Evolutionary conservation across 2,113 vertebrate species (phyloP).

Genomic region (Todiramphus saurophagus): DNA sequence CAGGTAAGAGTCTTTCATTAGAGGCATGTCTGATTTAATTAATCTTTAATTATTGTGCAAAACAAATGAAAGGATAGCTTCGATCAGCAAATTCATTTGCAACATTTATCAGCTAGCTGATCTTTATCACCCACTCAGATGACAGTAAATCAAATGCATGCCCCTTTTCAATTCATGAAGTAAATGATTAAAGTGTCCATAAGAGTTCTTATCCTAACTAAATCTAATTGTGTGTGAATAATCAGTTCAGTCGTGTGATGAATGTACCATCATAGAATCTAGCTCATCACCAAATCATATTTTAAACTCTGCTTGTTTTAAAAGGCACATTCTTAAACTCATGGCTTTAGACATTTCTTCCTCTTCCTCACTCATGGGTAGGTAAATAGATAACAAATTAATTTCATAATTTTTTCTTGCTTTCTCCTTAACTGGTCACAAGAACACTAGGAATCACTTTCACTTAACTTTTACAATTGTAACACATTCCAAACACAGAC

Average conservation of each 20-base stretch:
- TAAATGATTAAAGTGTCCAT: slow-evolving; percentile 65
- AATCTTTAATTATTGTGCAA: slow-evolving; percentile 72
- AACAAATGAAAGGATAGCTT: slow-evolving; percentile 64
- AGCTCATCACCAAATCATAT: not conserved
- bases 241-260: not conserved
- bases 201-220: slow-evolving; percentile 26
- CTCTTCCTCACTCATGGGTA: not conserved
- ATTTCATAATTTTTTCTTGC: not conserved
- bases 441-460: not conserved
- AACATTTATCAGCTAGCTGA: slow-evolving; percentile 63
- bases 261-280: not conserved
- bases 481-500: not conserved
- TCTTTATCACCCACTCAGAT: slow-evolving; percentile 56
- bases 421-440: not conserved
- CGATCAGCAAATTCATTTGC: slow-evolving; percentile 53
- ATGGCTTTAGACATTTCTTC: not conserved
- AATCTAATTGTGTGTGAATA: slow-evolving; percentile 64
- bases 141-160: slow-evolving; percentile 68
- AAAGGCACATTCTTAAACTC: not conserved
- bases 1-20: slow-evolving; percentile 62
- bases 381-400: not conserved
- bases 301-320: not conserved
- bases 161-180: slow-evolving; percentile 45
- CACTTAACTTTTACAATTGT: not conserved
- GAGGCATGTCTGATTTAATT: slow-evolving; percentile 71